Percentiles rank a stretch among this genome's conserved stretches.
Conservation (phyloP, 2,888 invertebrate species). For the Kuschelorhynchus macadamiae region DNA sequence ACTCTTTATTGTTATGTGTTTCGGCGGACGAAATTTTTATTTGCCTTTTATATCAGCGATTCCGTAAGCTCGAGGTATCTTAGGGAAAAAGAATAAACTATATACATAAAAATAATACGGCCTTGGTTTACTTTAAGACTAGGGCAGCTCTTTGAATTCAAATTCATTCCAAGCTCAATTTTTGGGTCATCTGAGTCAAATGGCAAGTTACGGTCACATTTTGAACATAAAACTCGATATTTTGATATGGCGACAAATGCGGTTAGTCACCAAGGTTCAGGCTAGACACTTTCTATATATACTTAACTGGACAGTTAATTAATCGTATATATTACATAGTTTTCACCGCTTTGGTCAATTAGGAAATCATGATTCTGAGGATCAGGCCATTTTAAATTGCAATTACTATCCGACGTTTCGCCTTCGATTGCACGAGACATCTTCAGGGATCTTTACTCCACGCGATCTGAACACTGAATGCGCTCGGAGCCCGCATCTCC, state of each 20-base stretch:
- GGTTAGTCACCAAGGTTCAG: too few species aligned
- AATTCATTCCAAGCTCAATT: slow-evolving; percentile 24
- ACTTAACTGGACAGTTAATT: too few species aligned
- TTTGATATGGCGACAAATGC: not conserved
- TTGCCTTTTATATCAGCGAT: slow-evolving; percentile 47
- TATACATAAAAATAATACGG: slow-evolving; percentile 42
- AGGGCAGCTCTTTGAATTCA: slow-evolving; percentile 18
- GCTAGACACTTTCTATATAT: too few species aligned
- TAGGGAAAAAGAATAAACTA: slow-evolving; percentile 43
- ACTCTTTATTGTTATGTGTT: slow-evolving; percentile 51
- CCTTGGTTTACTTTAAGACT: slow-evolving; percentile 37
- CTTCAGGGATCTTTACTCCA: too few species aligned
- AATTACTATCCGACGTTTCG: too few species aligned
- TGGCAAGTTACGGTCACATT: not conserved
- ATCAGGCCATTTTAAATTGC: too few species aligned
- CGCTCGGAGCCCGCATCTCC: too few species aligned
- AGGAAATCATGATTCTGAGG: too few species aligned
- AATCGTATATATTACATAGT: too few species aligned
- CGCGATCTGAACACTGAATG: too few species aligned
- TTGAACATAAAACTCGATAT: not conserved
- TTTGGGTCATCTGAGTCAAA: slow-evolving; percentile 31
- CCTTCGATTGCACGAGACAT: too few species aligned
- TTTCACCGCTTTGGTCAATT: too few species aligned
- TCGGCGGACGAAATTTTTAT: slow-evolving; percentile 49
- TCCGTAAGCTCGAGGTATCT: slow-evolving; percentile 44